These are phyloP conservation scores for Lasioglossum pauxillum DNA, from an alignment of 2,888 invertebrate genomes.

Conservation along the genomic window DNA sequence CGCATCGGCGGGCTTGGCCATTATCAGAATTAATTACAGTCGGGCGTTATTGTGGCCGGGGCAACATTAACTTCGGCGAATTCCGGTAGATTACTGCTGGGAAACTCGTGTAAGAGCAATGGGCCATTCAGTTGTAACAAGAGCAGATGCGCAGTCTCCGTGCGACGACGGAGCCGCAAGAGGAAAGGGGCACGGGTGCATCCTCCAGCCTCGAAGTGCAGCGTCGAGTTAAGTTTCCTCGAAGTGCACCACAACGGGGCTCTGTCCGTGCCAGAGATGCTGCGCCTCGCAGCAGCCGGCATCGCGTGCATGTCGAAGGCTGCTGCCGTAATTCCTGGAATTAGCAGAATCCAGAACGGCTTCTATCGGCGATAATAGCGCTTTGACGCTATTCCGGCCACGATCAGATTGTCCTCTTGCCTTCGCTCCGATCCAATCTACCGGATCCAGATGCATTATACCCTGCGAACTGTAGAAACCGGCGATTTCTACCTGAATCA, in stretches of 20 bases:
- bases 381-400: slow-evolving; percentile 67
- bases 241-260: slow-evolving; percentile 50
- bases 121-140: slow-evolving; percentile 53
- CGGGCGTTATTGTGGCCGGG: slow-evolving; percentile 26
- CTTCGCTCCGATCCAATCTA: slow-evolving; percentile 36
- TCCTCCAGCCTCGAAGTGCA: slow-evolving; percentile 29
- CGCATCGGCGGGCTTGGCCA: slow-evolving; percentile 5
- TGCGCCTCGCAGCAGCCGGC: slow-evolving; percentile 59
- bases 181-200: neutral
- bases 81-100: slow-evolving; percentile 33
- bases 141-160: slow-evolving; percentile 52
- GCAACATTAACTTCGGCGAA: slow-evolving; percentile 41
- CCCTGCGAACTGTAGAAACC: neutral
- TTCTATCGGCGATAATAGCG: slow-evolving; percentile 61
- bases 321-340: slow-evolving; percentile 66
- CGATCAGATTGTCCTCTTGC: slow-evolving; percentile 56
- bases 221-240: slow-evolving; percentile 56
- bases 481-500: neutral
- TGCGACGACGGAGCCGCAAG: slow-evolving; percentile 5
- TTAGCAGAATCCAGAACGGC: slow-evolving; percentile 67
- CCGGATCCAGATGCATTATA: slow-evolving; percentile 35
- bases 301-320: slow-evolving; percentile 62
- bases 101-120: slow-evolving; percentile 53
- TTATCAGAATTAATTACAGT: slow-evolving; percentile 39
- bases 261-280: slow-evolving; percentile 63